These are phyloP conservation scores for Gallinago undulata DNA, from an alignment of 2,113 vertebrate species.

Conservation along the genomic window DNA sequence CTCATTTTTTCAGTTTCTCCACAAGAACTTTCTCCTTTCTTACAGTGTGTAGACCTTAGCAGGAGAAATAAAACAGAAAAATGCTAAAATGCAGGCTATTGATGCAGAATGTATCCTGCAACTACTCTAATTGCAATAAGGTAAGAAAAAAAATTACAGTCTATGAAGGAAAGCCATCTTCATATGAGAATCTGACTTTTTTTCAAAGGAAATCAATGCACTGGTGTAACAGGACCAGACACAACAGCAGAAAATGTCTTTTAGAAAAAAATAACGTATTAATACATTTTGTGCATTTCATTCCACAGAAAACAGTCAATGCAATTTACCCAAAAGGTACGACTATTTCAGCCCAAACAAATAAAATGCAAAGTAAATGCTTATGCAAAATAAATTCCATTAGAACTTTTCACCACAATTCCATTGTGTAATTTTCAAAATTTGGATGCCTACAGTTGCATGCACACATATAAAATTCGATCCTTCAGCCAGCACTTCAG, in stretches of 20 bases:
- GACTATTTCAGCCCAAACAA: background rate
- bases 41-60: background rate
- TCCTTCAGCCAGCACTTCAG: background rate
- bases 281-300: background rate
- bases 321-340: background rate
- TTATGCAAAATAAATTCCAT: background rate
- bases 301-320: background rate
- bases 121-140: background rate
- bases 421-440: background rate
- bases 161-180: slow-evolving; percentile 26
- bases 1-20: background rate
- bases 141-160: background rate
- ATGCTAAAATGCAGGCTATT: background rate
- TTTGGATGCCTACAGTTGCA: background rate
- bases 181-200: background rate
- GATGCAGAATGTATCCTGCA: background rate
- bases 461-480: background rate
- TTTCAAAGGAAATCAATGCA: slow-evolving; percentile 3
- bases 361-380: background rate
- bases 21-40: background rate
- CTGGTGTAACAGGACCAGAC: background rate
- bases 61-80: background rate
- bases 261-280: background rate
- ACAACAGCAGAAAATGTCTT: background rate
- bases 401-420: background rate